Conservation (phyloP, 2,797 vertebrate genomes). For the Oryzias dopingdopingensis region DNA sequence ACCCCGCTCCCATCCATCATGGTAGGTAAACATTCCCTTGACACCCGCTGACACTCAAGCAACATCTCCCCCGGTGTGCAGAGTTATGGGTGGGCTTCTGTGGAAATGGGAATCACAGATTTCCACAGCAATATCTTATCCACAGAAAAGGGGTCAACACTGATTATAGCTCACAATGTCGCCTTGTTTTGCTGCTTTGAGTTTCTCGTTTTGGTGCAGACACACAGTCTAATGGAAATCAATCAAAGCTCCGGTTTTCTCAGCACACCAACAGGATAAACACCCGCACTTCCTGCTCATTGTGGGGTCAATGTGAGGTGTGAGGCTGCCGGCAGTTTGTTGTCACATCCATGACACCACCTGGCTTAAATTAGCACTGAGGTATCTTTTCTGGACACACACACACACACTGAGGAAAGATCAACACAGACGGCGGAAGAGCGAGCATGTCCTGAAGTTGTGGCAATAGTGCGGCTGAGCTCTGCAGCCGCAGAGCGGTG, state of each 20-base stretch:
- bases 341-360: constrained; percentile 64
- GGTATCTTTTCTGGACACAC: constrained; percentile 35
- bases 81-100: constrained; percentile 56
- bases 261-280: constrained; percentile 13
- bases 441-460: constrained; percentile 5
- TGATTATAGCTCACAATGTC: background rate
- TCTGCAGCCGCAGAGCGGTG: constrained; percentile 26
- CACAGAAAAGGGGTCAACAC: background rate
- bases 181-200: background rate
- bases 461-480: constrained; percentile 28
- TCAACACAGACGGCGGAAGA: background rate
- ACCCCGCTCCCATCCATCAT: constrained; percentile 80
- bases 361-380: constrained; percentile 63
- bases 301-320: constrained; percentile 47
- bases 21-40: constrained; percentile 71
- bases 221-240: background rate
- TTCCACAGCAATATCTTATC: constrained; percentile 5
- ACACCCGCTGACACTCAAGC: constrained; percentile 70
- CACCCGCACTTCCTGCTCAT: constrained; percentile 41
- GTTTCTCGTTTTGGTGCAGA: background rate
- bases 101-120: constrained; percentile 30
- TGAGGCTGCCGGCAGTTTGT: constrained; percentile 63
- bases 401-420: constrained; percentile 5
- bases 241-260: background rate
- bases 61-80: constrained; percentile 34